Percentiles rank a stretch among this genome's conserved stretches.
Evolutionary conservation across 2,888 invertebrate genomes (phyloP).

Genomic region (Camponotus fellah): DNA sequence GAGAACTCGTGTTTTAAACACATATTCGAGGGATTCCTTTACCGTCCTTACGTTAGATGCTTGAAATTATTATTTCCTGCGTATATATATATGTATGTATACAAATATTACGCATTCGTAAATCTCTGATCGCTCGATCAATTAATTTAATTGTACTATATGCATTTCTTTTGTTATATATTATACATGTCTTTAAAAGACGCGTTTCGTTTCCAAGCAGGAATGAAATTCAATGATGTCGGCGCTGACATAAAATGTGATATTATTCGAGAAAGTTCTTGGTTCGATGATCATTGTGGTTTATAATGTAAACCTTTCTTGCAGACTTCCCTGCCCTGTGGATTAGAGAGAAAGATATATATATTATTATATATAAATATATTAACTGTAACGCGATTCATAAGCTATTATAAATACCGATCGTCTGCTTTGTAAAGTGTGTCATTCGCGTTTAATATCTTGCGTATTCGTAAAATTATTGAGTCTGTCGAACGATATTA

Average conservation of each 20-base stretch:
- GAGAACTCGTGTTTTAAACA: constrained; percentile 15
- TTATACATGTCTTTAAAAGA: not conserved
- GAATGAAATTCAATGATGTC: constrained; percentile 37
- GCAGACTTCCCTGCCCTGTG: constrained; percentile 9
- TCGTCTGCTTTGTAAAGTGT: constrained; percentile 50
- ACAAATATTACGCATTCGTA: constrained; percentile 19
- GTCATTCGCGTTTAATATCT: constrained; percentile 40
- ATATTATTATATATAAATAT: constrained; percentile 43
- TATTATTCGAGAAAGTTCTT: constrained; percentile 44
- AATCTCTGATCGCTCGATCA: constrained; percentile 17
- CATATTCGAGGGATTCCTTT: constrained; percentile 44
- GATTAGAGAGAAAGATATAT: not conserved
- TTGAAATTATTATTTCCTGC: constrained; percentile 37
- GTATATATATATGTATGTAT: not conserved
- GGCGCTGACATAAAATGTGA: constrained; percentile 48
- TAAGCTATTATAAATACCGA: constrained; percentile 41
- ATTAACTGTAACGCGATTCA: constrained; percentile 31
- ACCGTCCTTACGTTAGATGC: constrained; percentile 49
- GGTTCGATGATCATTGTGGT: constrained; percentile 35
- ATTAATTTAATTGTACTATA: constrained; percentile 29
- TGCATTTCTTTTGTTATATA: constrained; percentile 18
- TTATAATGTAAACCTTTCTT: constrained; percentile 3
- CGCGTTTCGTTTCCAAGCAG: constrained; percentile 7
- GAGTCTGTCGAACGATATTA: constrained; percentile 13
- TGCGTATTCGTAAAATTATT: constrained; percentile 41